Conservation (phyloP, 2,113 vertebrate species). For the Ploceus nigricollis region DNA sequence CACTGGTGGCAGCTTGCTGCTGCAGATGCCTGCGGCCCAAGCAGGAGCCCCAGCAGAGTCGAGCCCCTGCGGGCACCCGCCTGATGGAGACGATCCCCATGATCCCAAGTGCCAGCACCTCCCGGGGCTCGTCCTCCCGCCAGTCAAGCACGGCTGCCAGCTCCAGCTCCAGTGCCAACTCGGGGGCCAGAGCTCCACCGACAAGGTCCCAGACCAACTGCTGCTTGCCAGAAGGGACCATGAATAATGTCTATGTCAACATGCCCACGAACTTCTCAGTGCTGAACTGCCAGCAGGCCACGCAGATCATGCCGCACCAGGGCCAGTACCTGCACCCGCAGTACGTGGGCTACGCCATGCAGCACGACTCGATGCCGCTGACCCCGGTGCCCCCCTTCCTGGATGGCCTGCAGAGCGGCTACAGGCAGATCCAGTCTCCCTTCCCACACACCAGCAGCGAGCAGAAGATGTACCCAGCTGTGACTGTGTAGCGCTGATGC, state of each 20-base stretch:
- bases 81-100: constrained; percentile 96
- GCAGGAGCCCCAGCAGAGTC: constrained; percentile 88
- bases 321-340: constrained; percentile 93
- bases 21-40: constrained; percentile 95
- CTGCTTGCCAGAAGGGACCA: constrained; percentile 88
- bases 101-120: constrained; percentile 90
- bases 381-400: constrained; percentile 78
- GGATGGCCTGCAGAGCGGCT: constrained; percentile 84
- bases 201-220: constrained; percentile 92
- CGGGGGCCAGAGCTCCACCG: constrained; percentile 74
- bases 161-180: constrained; percentile 93
- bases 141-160: constrained; percentile 97
- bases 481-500: constrained; percentile 79
- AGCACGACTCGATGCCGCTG: constrained; percentile 79
- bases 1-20: constrained; percentile 92
- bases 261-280: constrained; percentile 98
- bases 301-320: constrained; percentile 94
- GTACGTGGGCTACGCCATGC: constrained; percentile 89
- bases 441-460: constrained; percentile 81
- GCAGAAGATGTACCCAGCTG: constrained; percentile 90
- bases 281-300: constrained; percentile 96
- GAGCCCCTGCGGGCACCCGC: constrained; percentile 73
- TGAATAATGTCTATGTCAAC: constrained; percentile 91
- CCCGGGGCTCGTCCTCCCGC: constrained; percentile 90
- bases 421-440: constrained; percentile 89